A percentile compares a stretch with the other conserved stretches of the same genome.
Evolutionary conservation across 2,888 invertebrate genomes (phyloP).

Genomic region (Unio pictorum): DNA sequence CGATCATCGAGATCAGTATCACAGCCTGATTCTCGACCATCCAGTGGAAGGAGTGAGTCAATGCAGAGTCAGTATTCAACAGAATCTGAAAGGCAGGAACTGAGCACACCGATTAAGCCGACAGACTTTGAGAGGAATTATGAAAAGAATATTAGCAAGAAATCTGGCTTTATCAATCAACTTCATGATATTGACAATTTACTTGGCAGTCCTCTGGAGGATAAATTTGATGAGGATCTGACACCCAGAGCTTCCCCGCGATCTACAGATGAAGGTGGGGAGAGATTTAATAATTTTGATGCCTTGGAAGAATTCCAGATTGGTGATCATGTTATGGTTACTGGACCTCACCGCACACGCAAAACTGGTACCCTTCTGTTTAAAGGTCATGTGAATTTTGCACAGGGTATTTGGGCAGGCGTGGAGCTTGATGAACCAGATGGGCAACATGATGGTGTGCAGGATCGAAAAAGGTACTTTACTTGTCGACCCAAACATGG

Average conservation of each 20-base stretch:
- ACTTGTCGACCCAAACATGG: slow-evolving; percentile 53
- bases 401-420: slow-evolving; percentile 64
- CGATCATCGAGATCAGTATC: slow-evolving; percentile 19
- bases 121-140: no score
- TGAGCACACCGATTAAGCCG: no score
- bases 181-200: slow-evolving; percentile 36
- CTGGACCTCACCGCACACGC: slow-evolving; percentile 38
- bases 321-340: slow-evolving; percentile 57
- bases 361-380: slow-evolving; percentile 49
- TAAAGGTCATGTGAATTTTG: slow-evolving; percentile 60
- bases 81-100: no score
- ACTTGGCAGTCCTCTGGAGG: slow-evolving; percentile 20
- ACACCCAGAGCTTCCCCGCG: slow-evolving; percentile 52
- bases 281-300: slow-evolving; percentile 27
- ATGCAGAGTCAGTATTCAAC: background rate
- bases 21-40: slow-evolving; percentile 48
- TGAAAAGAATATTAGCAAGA: no score
- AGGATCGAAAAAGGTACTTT: slow-evolving; percentile 56
- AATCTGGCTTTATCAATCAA: no score
- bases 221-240: slow-evolving; percentile 41
- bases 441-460: slow-evolving; percentile 54
- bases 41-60: slow-evolving; percentile 46
- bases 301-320: slow-evolving; percentile 51
- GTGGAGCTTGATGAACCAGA: slow-evolving; percentile 58
- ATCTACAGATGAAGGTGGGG: background rate